These are phyloP conservation scores for Nineta flava DNA, from an alignment of 2,888 invertebrate genomes.

Conservation along the genomic window DNA sequence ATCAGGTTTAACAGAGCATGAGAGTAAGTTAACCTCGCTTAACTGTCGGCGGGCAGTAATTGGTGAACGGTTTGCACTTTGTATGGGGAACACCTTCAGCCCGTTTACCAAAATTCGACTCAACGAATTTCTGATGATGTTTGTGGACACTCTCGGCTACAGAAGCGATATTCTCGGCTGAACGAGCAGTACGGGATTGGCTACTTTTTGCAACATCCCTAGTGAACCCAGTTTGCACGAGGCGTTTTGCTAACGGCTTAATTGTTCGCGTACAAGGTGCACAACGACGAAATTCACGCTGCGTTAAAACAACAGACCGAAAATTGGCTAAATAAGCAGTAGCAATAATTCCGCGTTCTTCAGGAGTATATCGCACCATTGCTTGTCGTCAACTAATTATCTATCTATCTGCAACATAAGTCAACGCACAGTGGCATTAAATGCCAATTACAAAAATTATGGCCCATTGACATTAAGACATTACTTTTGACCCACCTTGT, in stretches of 20 bases:
- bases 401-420: too few species aligned
- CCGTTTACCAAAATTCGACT: constrained; percentile 4
- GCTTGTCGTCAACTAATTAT: too few species aligned
- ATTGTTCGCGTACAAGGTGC: constrained; percentile 8
- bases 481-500: too few species aligned
- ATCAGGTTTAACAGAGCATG: too few species aligned
- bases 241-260: constrained; percentile 6
- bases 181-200: constrained; percentile 8
- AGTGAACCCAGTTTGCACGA: constrained; percentile 8
- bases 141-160: constrained; percentile 8
- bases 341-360: background rate
- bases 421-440: too few species aligned
- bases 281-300: constrained; percentile 9
- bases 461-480: too few species aligned
- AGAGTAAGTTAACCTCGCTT: too few species aligned
- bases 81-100: constrained; percentile 6
- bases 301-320: constrained; percentile 11
- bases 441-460: too few species aligned
- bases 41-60: constrained; percentile 4
- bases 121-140: background rate
- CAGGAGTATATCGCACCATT: background rate
- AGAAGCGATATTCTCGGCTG: constrained; percentile 11
- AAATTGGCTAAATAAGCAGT: background rate
- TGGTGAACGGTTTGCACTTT: constrained; percentile 7
- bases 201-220: background rate